Evolutionary conservation across 2,113 vertebrate species (phyloP).

Genomic region (Lynx canadensis): DNA sequence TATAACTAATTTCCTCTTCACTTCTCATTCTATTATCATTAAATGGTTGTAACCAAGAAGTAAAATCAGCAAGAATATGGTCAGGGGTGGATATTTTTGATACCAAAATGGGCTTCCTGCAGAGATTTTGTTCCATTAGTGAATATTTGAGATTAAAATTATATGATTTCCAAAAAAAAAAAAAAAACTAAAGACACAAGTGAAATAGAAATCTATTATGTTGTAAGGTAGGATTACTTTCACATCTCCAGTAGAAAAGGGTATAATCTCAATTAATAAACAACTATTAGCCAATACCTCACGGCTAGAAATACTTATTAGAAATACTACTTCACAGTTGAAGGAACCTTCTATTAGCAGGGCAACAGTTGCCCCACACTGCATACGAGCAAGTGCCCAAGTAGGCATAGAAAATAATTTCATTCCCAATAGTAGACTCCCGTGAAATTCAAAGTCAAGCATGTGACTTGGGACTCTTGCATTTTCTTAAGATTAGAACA

Average conservation of each 20-base stretch:
- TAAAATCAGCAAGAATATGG: not conserved
- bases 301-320: not conserved
- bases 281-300: not conserved
- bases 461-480: not conserved
- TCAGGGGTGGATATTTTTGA: not conserved
- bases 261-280: not conserved
- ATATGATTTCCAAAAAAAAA: not conserved
- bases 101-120: not conserved
- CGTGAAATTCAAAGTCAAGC: not conserved
- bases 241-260: not conserved
- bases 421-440: not conserved
- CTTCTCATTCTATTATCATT: slow-evolving; percentile 33
- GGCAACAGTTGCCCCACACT: not conserved
- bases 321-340: not conserved
- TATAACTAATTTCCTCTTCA: slow-evolving; percentile 20
- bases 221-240: not conserved
- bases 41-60: slow-evolving; percentile 3
- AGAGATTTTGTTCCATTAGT: not conserved
- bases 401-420: not conserved
- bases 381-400: not conserved
- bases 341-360: not conserved
- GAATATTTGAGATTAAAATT: not conserved
- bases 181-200: not conserved
- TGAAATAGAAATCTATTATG: not conserved
- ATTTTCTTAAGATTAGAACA: not conserved